These are phyloP conservation scores for Rhizomys pruinosus DNA, from an alignment of 2,113 vertebrate genomes.

Conservation along the genomic window DNA sequence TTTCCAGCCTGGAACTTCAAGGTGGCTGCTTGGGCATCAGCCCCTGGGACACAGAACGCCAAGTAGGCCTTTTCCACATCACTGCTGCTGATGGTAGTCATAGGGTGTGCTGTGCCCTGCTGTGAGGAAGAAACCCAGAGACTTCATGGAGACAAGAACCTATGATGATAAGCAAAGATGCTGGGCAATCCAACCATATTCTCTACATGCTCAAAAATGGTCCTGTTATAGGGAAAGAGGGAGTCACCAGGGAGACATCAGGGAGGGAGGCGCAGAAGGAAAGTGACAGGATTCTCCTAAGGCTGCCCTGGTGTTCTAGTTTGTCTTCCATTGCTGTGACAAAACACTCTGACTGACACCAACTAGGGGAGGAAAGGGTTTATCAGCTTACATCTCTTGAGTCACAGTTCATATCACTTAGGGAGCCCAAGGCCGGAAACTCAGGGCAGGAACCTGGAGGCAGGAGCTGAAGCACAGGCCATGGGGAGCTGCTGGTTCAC, in stretches of 20 bases:
- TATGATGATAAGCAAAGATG: neutral
- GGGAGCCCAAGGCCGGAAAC: no score
- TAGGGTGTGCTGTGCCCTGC: slow-evolving; percentile 86
- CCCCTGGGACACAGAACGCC: slow-evolving; percentile 62
- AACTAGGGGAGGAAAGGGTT: no score
- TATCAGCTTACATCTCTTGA: no score
- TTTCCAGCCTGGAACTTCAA: slow-evolving; percentile 89
- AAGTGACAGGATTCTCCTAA: neutral
- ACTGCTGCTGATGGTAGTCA: slow-evolving; percentile 86
- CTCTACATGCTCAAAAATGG: neutral
- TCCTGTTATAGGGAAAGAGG: neutral
- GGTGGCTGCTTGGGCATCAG: slow-evolving; percentile 65
- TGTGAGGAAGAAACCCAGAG: slow-evolving; percentile 76
- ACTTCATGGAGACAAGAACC: neutral
- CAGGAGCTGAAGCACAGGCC: no score
- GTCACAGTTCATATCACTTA: no score
- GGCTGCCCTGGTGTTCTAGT: neutral
- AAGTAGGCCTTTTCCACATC: slow-evolving; percentile 91
- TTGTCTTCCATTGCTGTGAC: no score
- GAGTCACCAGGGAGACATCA: neutral
- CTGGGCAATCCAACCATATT: neutral
- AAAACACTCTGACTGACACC: no score
- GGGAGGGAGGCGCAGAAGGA: neutral
- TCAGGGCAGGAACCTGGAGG: no score
- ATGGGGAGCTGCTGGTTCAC: no score